A percentile compares a stretch with the other conserved stretches of the same genome.
Evolutionary conservation across 2,888 invertebrate genomes (phyloP).

Genomic region (Drosophila cracens): DNA sequence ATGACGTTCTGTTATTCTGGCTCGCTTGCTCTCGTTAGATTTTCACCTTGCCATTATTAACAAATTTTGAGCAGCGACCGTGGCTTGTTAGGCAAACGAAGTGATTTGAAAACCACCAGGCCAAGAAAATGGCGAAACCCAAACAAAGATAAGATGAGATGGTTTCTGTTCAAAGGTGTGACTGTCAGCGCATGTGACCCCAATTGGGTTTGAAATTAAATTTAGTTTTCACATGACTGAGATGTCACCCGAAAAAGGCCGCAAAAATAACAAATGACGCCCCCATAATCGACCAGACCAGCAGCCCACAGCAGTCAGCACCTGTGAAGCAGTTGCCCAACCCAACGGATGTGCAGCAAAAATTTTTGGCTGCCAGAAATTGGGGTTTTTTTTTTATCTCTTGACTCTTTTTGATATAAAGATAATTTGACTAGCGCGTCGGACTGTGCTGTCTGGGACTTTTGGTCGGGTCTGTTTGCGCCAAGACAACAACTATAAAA

Average conservation of each 20-base stretch:
- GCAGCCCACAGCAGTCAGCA: background rate
- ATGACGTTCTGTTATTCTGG: conserved; percentile 31
- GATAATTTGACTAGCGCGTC: conserved; percentile 53
- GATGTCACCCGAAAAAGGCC: conserved; percentile 64
- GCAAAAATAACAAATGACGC: conserved; percentile 27
- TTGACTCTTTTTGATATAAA: conserved; percentile 47
- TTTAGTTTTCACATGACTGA: conserved; percentile 60
- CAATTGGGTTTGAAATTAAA: conserved; percentile 71
- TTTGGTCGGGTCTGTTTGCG: conserved; percentile 42
- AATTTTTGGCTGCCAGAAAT: conserved; percentile 39
- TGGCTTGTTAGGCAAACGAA: conserved; percentile 71
- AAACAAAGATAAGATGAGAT: conserved; percentile 49
- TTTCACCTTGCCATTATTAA: conserved; percentile 75
- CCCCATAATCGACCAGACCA: conserved; percentile 18
- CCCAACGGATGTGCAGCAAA: conserved; percentile 77
- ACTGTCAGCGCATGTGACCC: conserved; percentile 78
- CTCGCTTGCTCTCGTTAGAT: conserved; percentile 36
- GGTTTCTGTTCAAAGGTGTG: conserved; percentile 57
- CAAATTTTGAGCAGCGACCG: conserved; percentile 52
- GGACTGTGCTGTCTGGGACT: conserved; percentile 6
- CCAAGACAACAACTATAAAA: conserved; percentile 73
- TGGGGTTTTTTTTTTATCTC: background rate
- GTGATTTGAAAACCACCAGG: conserved; percentile 51
- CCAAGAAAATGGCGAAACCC: conserved; percentile 57
- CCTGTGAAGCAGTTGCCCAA: conserved; percentile 38